Percentiles rank a stretch among this genome's conserved stretches.
Conservation (phyloP, 2,113 vertebrate genomes). For the Megaceryle maxima region DNA sequence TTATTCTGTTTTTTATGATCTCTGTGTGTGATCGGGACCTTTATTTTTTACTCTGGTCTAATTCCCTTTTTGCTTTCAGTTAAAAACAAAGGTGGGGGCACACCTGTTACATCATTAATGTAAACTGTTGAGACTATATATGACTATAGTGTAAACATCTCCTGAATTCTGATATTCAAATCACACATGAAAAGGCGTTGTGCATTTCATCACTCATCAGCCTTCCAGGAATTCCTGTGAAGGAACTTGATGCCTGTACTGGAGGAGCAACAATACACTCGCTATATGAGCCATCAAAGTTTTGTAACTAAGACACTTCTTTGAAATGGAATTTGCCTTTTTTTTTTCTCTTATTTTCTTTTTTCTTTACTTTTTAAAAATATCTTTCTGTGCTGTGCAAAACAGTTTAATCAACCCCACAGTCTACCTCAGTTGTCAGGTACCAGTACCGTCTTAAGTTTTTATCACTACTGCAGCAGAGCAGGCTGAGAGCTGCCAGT, state of each 20-base stretch:
- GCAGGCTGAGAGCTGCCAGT: neutral
- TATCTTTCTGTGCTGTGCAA: neutral
- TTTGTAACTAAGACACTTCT: neutral
- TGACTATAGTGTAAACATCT: neutral
- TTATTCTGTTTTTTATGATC: neutral
- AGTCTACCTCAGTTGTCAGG: neutral
- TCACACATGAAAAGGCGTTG: neutral
- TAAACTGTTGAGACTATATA: neutral
- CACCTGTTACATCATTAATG: neutral
- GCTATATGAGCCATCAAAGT: neutral
- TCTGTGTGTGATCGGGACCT: neutral
- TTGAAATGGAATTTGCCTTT: neutral
- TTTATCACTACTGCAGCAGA: neutral
- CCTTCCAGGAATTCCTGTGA: neutral
- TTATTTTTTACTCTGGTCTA: neutral
- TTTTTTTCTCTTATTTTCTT: neutral
- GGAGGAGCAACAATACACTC: neutral
- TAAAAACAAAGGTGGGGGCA: neutral
- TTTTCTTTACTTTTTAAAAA: neutral
- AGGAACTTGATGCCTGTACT: neutral
- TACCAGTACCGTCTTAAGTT: neutral
- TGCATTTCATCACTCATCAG: neutral
- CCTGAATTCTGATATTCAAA: neutral
- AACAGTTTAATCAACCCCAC: neutral
- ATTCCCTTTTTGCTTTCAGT: neutral